A percentile compares a stretch with the other conserved stretches of the same genome.
These are phyloP conservation scores for Ophioderma brevispina DNA, from an alignment of 35 echinoderm and acorn worm genomes.

Conservation along the genomic window DNA sequence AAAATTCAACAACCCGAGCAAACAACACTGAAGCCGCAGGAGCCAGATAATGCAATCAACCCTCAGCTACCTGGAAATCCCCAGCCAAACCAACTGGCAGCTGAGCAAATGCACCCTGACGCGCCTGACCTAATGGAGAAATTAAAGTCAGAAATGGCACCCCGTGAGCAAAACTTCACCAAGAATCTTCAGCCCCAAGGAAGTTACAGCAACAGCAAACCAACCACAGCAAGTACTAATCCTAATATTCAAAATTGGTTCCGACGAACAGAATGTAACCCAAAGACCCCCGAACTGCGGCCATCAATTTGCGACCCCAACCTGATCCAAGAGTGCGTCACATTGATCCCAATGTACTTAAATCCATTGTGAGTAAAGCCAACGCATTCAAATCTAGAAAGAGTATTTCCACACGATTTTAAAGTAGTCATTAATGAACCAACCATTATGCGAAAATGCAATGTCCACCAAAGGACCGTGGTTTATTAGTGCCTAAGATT, in stretches of 20 bases:
- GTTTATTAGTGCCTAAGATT: conserved; percentile 47
- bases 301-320: not conserved
- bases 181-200: too few species aligned
- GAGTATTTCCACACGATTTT: conserved; percentile 61
- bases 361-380: not conserved
- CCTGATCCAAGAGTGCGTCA: not conserved
- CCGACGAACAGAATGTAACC: not conserved
- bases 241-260: too few species aligned
- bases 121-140: not conserved
- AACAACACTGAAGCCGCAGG: too few species aligned
- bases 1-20: too few species aligned
- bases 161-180: not conserved
- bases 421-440: conserved; percentile 64
- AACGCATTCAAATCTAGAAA: not conserved
- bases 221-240: too few species aligned
- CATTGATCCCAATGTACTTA: not conserved
- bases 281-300: not conserved
- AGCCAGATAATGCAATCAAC: too few species aligned
- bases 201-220: too few species aligned
- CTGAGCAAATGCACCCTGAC: not conserved
- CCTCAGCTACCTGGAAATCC: too few species aligned
- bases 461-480: conserved; percentile 20
- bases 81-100: too few species aligned
- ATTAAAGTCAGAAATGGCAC: not conserved
- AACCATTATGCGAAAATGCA: conserved; percentile 41